Conservation (phyloP, 2,113 vertebrate genomes). For the Brachyhypopomus gauderio region DNA sequence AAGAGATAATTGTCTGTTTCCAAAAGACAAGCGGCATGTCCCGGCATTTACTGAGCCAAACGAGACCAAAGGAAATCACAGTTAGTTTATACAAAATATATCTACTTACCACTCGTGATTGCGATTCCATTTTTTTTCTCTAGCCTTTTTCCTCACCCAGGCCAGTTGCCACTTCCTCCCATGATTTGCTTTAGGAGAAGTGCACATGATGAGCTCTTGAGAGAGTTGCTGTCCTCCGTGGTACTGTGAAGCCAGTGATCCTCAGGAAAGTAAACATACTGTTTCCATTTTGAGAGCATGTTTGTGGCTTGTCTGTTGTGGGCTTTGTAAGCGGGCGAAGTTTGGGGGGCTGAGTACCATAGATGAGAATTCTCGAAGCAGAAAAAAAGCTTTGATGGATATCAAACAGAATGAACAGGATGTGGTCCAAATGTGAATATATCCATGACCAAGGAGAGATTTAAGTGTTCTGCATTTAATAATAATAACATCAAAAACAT, state of each 20-base stretch:
- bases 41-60: neutral
- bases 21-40: slow-evolving; percentile 7
- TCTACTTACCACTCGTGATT: slow-evolving; percentile 7
- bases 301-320: slow-evolving; percentile 5
- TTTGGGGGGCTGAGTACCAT: no score
- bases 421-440: neutral
- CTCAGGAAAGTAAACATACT: slow-evolving; percentile 11
- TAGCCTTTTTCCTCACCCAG: slow-evolving; percentile 8
- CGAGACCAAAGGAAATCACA: neutral
- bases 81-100: neutral
- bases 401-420: neutral
- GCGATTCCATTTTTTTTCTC: neutral
- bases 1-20: slow-evolving; percentile 51
- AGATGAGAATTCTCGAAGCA: no score
- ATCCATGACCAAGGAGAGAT: neutral
- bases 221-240: neutral
- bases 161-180: neutral
- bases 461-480: neutral
- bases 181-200: slow-evolving; percentile 26
- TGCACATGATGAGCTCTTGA: slow-evolving; percentile 2
- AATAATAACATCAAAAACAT: no score
- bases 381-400: no score
- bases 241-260: neutral
- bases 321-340: no score
- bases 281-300: neutral